Evolutionary conservation across 2,888 invertebrate species (phyloP), one percentile per base, ranked within the genome.

Genomic region (Sepioteuthis lessoniana): DNA sequence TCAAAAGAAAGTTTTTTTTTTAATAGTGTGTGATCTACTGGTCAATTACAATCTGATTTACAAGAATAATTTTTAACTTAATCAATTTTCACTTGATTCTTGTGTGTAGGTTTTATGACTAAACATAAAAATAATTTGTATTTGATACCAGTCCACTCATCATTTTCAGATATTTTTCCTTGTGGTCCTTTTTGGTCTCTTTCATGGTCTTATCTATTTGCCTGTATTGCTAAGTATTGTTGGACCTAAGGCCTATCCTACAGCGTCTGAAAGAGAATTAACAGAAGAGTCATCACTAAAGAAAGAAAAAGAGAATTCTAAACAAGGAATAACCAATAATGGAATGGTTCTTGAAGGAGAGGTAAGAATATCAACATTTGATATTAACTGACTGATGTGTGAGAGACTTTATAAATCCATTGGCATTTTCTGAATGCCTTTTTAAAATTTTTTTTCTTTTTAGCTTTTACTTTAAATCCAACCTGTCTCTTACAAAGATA

Each of bases 171-270:
- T 98, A 96, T 98, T 98, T 96, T 97, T 98, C 92, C 97, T 98
- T 94, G 98, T 98, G 1, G 98, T 98, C 94, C 94, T 98, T 50
- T 98, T 98, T 97, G 98, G 98, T 55, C 97, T 98, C 38, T 98
- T 98, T 96, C 98, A 98, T 96, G 98, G 98, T 28, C 97, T 98
- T 42, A 97, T 98, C 90, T 98, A 98, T 95, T 97, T 98, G 94
- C 98, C 98, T 1, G 98, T 98, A 38, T 97, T 98, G 93, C 97
- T 98, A 90, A 98, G 98, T 95, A 97, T 98, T 94, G 97, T 98
- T 93, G 98, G 98, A 1, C 98, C 98, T 1, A 97, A 93, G 16
- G 95, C 96, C 25, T 96, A 96, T 50, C 28, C 93, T 16, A 38
- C 93, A 55, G 46, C 94, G 1, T 31, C 76, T 19, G 50, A 93